Evolutionary conservation across 2,888 invertebrate genomes (phyloP).

Genomic region (Tridacna crocea): DNA sequence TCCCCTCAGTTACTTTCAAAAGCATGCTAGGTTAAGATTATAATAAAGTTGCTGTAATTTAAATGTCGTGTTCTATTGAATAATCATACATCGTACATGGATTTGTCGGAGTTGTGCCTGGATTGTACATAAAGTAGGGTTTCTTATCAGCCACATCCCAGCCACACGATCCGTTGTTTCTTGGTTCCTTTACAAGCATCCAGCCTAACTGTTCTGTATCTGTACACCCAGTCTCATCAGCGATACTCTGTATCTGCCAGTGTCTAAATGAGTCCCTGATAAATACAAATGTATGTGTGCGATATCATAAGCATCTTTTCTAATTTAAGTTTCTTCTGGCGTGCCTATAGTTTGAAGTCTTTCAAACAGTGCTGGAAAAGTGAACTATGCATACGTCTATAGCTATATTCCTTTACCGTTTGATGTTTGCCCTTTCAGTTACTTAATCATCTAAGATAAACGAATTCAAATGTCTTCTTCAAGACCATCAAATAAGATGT

Average conservation of each 20-base stretch:
- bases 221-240: constrained; percentile 38
- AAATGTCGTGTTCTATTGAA: too few relatives aligned
- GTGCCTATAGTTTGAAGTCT: too few relatives aligned
- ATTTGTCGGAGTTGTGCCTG: constrained; percentile 36
- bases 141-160: constrained; percentile 63
- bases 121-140: constrained; percentile 68
- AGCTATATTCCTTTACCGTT: too few relatives aligned
- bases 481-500: too few relatives aligned
- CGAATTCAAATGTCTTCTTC: too few relatives aligned
- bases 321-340: too few relatives aligned
- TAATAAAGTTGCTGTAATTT: not conserved
- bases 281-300: not conserved
- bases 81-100: constrained; percentile 27
- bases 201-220: constrained; percentile 53
- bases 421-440: too few relatives aligned
- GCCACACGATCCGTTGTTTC: constrained; percentile 57
- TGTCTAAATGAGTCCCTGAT: constrained; percentile 53
- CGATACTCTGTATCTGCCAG: constrained; percentile 59
- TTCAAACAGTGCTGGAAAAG: too few relatives aligned
- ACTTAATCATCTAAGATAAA: too few relatives aligned
- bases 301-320: too few relatives aligned
- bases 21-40: too few relatives aligned
- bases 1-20: not conserved
- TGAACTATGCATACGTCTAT: too few relatives aligned
- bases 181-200: constrained; percentile 58